Evolutionary conservation across 30 jellyfish, hydroid and myxozoan genomes (phyloP), one percentile per base, ranked within the genome.

Genomic region (Pelagia noctiluca): DNA sequence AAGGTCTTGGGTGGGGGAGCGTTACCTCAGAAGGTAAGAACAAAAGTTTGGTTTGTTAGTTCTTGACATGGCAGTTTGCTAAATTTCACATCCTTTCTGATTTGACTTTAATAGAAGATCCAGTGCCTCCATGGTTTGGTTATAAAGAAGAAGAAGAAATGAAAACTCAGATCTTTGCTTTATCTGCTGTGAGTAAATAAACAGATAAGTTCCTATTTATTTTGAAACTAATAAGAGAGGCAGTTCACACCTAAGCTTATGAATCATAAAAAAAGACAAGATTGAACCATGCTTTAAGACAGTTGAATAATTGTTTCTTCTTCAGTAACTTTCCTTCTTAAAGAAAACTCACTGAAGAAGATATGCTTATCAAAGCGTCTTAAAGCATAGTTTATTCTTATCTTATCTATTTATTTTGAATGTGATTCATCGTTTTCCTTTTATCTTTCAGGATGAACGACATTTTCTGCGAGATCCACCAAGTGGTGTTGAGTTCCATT

Each of bases 71-170:
- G 8, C 12, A 42, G 57, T 42, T 8, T 42, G 57, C 57, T 60
- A 60, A 5, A 8, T 22, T 60, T n/a, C 21, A 26, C 10, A 63
- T 34, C 24, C 24, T 7, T 63, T 13, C 57, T 5, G 22, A 8
- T 46, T 22, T 2, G 23, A 0, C 46, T 28, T 36, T 34, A 47
- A 1, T 25, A 92, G 98, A 92, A 2, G 96, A 88, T 57, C 96
- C 99, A 21, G 96, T 94, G 3, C 97, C 99, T 25, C 99, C 99
- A 49, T 94, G 99, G 99, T 96, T 83, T 76, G 99, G 99, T 50
- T 94, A 82, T 75, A 94, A 85, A 38, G 99, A 94, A 83, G 99
- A 94, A 86, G 78, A 71, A 53, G 96, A 75, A 33, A 88, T 94
- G 89, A 94, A 94, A 49, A 68, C 85, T 1, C 99, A 94, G 52